Conservation (phyloP, 1,140 invertebrate genomes). For the Araneus ventricosus region DNA sequence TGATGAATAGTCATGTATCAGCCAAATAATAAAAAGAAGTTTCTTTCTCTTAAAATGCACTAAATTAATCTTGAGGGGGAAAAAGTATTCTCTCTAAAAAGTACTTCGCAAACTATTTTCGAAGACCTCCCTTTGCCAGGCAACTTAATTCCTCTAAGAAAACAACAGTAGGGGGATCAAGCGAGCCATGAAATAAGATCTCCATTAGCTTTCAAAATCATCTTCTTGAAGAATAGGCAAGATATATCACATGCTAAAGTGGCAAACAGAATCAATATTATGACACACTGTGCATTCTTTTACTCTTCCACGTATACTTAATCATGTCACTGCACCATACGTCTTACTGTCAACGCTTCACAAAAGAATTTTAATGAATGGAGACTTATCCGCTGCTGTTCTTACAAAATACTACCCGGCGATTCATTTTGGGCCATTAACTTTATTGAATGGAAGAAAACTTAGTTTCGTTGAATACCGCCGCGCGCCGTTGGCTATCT, state of each 20-base stretch:
- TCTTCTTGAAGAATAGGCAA: slow-evolving; percentile 33
- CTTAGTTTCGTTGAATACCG: slow-evolving; percentile 46
- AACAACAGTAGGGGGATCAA: background rate
- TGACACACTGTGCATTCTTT: slow-evolving; percentile 24
- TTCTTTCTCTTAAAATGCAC: no score
- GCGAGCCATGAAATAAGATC: slow-evolving; percentile 1
- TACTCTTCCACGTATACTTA: slow-evolving; percentile 7
- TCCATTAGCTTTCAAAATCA: slow-evolving; percentile 47
- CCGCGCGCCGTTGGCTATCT: slow-evolving; percentile 20
- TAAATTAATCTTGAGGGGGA: no score
- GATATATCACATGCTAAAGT: slow-evolving; percentile 38
- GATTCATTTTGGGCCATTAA: slow-evolving; percentile 55
- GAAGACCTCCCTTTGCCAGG: background rate
- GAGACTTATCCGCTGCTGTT: slow-evolving; percentile 37
- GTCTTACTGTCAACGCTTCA: slow-evolving; percentile 11
- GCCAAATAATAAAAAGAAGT: no score
- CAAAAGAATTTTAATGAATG: slow-evolving; percentile 63
- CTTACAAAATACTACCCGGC: slow-evolving; percentile 44
- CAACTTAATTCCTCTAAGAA: background rate
- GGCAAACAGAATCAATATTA: slow-evolving; percentile 51
- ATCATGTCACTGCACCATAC: slow-evolving; percentile 30
- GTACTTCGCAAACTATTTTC: background rate
- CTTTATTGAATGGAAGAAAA: slow-evolving; percentile 39
- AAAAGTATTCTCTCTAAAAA: no score
- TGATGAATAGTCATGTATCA: no score